phyloP scores from a whole-genome alignment of 2,113 vertebrate genomes.

The Eubucco bourcierii region DNA sequence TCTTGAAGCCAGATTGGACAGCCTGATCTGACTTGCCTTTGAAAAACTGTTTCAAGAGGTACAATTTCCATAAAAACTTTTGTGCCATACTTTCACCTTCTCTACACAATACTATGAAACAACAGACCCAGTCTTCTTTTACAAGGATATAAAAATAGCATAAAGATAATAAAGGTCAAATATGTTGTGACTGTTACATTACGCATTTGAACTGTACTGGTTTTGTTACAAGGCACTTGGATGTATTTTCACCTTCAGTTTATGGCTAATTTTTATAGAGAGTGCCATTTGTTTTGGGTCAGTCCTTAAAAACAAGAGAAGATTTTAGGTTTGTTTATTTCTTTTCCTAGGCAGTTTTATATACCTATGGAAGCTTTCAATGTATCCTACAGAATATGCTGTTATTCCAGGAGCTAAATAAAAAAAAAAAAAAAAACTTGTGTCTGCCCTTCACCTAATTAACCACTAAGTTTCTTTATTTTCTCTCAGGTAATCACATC shows the following conservation, averaged over 20 bases:
- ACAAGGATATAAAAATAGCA: not conserved
- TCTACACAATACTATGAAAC: not conserved
- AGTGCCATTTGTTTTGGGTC: not conserved
- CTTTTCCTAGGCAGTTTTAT: not conserved
- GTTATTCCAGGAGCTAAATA: not conserved
- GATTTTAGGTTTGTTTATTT: not conserved
- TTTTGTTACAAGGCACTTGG: not conserved
- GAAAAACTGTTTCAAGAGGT: not conserved
- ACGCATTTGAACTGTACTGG: not conserved
- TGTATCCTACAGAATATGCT: not conserved
- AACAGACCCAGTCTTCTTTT: not conserved
- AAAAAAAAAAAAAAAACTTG: not conserved
- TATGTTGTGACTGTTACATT: not conserved
- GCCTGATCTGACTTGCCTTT: not conserved
- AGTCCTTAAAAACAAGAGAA: not conserved
- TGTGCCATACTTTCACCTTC: not conserved
- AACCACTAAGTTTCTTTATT: not conserved
- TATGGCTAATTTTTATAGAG: not conserved
- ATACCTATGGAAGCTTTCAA: not conserved
- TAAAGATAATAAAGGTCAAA: not conserved
- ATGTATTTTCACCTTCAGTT: not conserved
- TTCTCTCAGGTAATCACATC: not conserved
- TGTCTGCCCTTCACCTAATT: not conserved
- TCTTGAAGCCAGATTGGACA: not conserved
- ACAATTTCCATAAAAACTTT: not conserved